Percentiles rank a stretch among this genome's conserved stretches.
phyloP scores from a whole-genome alignment of 30 jellyfish, hydroid and myxozoan genomes.

The Aurelia sp. region DNA sequence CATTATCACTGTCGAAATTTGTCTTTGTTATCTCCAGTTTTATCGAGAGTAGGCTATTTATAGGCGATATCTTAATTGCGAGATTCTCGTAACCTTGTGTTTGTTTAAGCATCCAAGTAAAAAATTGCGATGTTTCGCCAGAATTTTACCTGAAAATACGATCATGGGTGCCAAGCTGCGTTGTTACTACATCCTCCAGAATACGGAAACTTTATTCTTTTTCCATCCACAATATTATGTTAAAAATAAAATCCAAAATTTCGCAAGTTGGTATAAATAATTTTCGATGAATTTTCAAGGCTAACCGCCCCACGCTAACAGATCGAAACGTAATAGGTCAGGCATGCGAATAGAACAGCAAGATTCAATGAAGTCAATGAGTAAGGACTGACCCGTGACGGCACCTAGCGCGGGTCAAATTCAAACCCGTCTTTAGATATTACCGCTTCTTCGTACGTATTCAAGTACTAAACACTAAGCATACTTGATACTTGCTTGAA shows the following conservation, averaged over 20 bases:
- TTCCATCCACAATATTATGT: not conserved
- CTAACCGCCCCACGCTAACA: not conserved
- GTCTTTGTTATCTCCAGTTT: too few relatives aligned
- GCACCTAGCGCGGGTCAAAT: slow-evolving; percentile 26
- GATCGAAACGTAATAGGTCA: slow-evolving; percentile 40
- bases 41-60: too few relatives aligned
- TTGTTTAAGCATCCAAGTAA: too few relatives aligned
- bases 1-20: too few relatives aligned
- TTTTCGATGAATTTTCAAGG: not conserved
- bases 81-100: too few relatives aligned
- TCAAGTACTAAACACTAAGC: not conserved
- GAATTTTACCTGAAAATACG: slow-evolving; percentile 31
- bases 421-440: not conserved
- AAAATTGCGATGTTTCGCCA: too few relatives aligned
- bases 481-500: not conserved
- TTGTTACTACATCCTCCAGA: slow-evolving; percentile 36
- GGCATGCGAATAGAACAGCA: slow-evolving; percentile 59
- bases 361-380: slow-evolving; percentile 64
- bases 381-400: slow-evolving; percentile 68
- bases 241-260: too few relatives aligned
- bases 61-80: too few relatives aligned
- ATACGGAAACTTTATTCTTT: slow-evolving; percentile 9
- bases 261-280: not conserved
- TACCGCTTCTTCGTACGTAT: not conserved
- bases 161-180: slow-evolving; percentile 61